A percentile compares a stretch with the other conserved stretches of the same genome.
Conservation (phyloP, 2,888 invertebrate genomes). For the Microctonus brassicae region DNA sequence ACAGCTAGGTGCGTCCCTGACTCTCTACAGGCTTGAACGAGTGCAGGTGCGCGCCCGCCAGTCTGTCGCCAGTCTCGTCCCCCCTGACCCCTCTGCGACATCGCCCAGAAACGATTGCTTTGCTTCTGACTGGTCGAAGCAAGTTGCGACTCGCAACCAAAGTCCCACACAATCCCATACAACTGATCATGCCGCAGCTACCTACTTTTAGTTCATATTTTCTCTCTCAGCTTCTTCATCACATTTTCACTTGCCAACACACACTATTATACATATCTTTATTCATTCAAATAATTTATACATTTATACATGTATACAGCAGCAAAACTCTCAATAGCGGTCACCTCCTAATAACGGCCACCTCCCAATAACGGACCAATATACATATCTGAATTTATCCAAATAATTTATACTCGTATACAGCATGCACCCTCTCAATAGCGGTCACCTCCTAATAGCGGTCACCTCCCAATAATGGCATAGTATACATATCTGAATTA, state of each 20-base stretch:
- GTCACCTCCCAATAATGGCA: too few species aligned
- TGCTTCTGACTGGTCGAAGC: constrained; percentile 33
- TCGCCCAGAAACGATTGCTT: constrained; percentile 42
- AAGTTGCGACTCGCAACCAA: background rate
- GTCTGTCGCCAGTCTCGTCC: constrained; percentile 65
- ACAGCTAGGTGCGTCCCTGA: constrained; percentile 60
- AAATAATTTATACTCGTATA: too few species aligned
- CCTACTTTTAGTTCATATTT: constrained; percentile 10
- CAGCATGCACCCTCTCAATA: too few species aligned
- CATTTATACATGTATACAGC: background rate
- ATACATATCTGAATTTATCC: too few species aligned
- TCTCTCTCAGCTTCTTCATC: constrained; percentile 17
- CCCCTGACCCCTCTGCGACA: constrained; percentile 43
- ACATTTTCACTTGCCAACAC: background rate
- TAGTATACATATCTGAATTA: too few species aligned
- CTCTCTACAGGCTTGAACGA: constrained; percentile 53
- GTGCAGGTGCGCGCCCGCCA: constrained; percentile 68
- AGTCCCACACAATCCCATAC: constrained; percentile 1
- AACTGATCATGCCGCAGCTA: constrained; percentile 39
- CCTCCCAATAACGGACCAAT: too few species aligned
- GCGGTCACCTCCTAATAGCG: too few species aligned
- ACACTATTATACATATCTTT: background rate
- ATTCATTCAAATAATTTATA: too few species aligned
- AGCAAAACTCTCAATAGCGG: background rate
- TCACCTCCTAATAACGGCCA: too few species aligned